These are phyloP conservation scores for Bombyx mori DNA, from an alignment of 1,140 invertebrate genomes.

Conservation along the genomic window ASM3026992v2 NC_085107.1:11310001-11310500, in stretches of 20 bases:
- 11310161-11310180: background rate
- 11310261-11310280: no score
- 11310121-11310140: slow-evolving; percentile 30
- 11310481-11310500: slow-evolving; percentile 48
- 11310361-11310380: slow-evolving; percentile 46
- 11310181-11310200: slow-evolving; percentile 23
- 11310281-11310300: slow-evolving; percentile 31
- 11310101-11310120: slow-evolving; percentile 31
- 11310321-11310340: slow-evolving; percentile 47
- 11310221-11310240: no score
- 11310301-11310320: slow-evolving; percentile 24
- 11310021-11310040: slow-evolving; percentile 13
- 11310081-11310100: slow-evolving; percentile 16
- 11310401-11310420: slow-evolving; percentile 52
- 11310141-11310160: slow-evolving; percentile 40
- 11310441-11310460: slow-evolving; percentile 42
- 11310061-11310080: slow-evolving; percentile 4
- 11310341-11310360: slow-evolving; percentile 64
- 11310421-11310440: slow-evolving; percentile 45
- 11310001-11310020: no score
- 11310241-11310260: no score
- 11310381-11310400: slow-evolving; percentile 57
- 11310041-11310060: slow-evolving; percentile 45
- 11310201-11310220: slow-evolving; percentile 15
- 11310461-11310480: slow-evolving; percentile 46